Percentiles rank a stretch among this genome's conserved stretches.
These are phyloP conservation scores for Trissolcus japonicus DNA, from an alignment of 2,888 invertebrate species.

Conservation along the genomic window DNA sequence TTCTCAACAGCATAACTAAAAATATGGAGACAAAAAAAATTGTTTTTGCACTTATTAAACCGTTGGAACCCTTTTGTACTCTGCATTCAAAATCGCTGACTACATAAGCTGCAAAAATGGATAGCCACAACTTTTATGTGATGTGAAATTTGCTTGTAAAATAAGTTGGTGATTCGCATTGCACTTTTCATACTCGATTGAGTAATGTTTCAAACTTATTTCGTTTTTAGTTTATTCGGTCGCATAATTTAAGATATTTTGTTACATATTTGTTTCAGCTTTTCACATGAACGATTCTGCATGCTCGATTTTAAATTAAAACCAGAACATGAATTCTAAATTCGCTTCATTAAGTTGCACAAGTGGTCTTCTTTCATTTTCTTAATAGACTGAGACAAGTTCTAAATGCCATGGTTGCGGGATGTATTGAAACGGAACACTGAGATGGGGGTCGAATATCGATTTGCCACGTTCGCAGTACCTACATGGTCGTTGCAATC, in stretches of 20 bases:
- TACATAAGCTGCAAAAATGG: conserved; percentile 9
- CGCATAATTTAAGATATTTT: conserved; percentile 6
- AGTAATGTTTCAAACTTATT: conserved; percentile 12
- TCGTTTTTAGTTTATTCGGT: conserved; percentile 6
- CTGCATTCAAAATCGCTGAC: conserved; percentile 17
- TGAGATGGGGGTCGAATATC: conserved; percentile 67
- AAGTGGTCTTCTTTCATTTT: conserved; percentile 25
- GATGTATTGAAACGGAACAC: conserved; percentile 57
- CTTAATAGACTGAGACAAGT: conserved; percentile 52
- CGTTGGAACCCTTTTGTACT: conserved; percentile 5
- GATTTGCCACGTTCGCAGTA: conserved; percentile 67
- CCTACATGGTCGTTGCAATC: conserved; percentile 60
- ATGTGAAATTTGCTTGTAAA: conserved; percentile 40
- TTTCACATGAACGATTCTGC: conserved; percentile 9
- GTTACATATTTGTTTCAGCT: conserved; percentile 19
- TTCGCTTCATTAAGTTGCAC: conserved; percentile 25
- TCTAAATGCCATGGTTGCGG: conserved; percentile 56
- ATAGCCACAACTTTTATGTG: conserved; percentile 25
- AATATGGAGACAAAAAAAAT: not conserved
- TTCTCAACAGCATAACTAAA: too few relatives aligned
- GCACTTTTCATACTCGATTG: conserved; percentile 26
- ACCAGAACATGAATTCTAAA: conserved; percentile 28
- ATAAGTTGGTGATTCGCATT: conserved; percentile 33
- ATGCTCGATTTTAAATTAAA: conserved; percentile 16
- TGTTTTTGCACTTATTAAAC: conserved; percentile 2